Conservation (phyloP, 2,888 invertebrate genomes). For the Trichopria drosophilae region DNA sequence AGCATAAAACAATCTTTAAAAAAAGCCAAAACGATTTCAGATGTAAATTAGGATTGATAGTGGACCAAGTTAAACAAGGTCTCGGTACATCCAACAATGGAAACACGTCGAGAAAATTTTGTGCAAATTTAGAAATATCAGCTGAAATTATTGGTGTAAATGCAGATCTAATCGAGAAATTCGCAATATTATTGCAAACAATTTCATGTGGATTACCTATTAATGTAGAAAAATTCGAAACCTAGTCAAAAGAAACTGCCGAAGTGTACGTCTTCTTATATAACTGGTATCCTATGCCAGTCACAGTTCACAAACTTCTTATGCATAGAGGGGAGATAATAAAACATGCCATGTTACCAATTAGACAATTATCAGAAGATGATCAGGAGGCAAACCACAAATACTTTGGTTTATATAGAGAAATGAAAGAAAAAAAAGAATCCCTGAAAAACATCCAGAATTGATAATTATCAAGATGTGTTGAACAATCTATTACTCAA, state of each 20-base stretch:
- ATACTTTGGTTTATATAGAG: too few species aligned
- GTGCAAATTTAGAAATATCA: background rate
- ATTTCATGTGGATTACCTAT: background rate
- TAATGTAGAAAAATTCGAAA: constrained; percentile 7
- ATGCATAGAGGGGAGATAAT: constrained; percentile 1
- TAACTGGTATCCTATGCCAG: constrained; percentile 6
- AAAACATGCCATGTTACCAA: too few species aligned
- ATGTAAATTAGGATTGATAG: background rate
- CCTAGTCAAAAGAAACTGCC: background rate
- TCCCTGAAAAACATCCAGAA: too few species aligned
- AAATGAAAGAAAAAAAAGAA: too few species aligned
- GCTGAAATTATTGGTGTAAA: constrained; percentile 1
- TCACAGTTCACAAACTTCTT: constrained; percentile 5
- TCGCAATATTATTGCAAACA: background rate
- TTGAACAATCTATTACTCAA: too few species aligned
- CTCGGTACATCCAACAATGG: constrained; percentile 4
- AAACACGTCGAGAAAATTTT: constrained; percentile 6
- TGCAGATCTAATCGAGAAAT: constrained; percentile 1
- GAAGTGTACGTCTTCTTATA: constrained; percentile 4
- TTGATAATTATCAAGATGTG: too few species aligned
- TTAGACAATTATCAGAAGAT: too few species aligned
- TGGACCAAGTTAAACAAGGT: constrained; percentile 5
- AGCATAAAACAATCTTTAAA: background rate
- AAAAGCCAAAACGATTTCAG: background rate
- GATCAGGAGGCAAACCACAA: too few species aligned